Base-by-base conservation (phyloP, 2,113 vertebrate genomes). In the Forbesichthys agassizii region DNA sequence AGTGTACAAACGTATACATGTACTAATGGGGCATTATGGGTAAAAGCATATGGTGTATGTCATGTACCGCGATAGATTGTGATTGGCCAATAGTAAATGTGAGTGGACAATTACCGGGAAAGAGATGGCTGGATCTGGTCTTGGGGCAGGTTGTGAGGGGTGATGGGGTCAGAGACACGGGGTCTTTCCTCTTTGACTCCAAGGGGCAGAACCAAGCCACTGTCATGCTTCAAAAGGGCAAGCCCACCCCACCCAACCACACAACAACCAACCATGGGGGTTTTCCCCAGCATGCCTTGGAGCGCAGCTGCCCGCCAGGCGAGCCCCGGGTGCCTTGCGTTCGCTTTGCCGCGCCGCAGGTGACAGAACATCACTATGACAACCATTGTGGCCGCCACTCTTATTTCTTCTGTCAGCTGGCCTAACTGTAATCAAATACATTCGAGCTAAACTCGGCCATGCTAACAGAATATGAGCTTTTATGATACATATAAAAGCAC, bases 361-460 rank as follows among this genome's bases (percentile, higher is more conserved):
- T 75, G 73, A 70, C 68, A 68, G 77, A 54, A 75, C 62, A 71
- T 75, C 63, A 60, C 77, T 48, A 78, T 69, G 79, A 68, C 65
- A 62, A 73, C 59, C 6, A 18, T 5, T 18, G 52, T 4, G 33
- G 13, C 51, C 16, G 48, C 2, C 27, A 27, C 27, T 27, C 49
- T 12, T 20, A 9, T 42, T 66, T 36, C n/a, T 52, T 66, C 14
- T 1, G 9, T 36, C 51, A 18, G 53, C 33, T 27, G 27, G 27
- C 27, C 27, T 27, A 27, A 27, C 27, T 55, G 52, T 42, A 42
- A 42, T 42, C 36, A 42, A 42, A 42, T 42, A 42, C 36, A 42
- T 42, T 42, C 7, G 7, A 42, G 36, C 5, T 42, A 42, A 42
- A 42, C 36, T 5, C 36, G 7, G 7, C 36, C 36, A 42, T 42